A percentile compares a stretch with the other conserved stretches of the same genome.
Conservation (phyloP, 2,797 vertebrate species). For the Alosa sapidissima region DNA sequence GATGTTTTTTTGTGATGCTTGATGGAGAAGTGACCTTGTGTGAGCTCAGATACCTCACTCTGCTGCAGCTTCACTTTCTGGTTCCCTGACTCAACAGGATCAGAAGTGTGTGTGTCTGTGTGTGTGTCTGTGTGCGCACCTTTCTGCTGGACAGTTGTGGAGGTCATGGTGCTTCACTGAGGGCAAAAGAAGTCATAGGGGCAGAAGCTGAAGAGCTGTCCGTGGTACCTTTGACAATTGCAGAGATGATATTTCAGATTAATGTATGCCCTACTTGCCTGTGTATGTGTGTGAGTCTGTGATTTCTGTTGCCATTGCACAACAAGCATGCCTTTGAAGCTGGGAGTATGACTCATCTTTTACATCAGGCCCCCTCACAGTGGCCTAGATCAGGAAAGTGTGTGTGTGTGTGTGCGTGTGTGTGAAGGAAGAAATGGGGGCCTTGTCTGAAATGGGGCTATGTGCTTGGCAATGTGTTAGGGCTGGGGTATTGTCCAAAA, state of each 20-base stretch:
- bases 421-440: background rate
- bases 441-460: background rate
- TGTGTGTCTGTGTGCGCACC: background rate
- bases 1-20: too few species aligned
- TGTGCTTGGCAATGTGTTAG: background rate
- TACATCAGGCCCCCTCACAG: background rate
- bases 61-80: too few species aligned
- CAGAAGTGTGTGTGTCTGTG: background rate
- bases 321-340: constrained; percentile 17
- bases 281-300: background rate
- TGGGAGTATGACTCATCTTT: constrained; percentile 16
- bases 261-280: background rate
- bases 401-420: background rate
- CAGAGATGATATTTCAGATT: background rate
- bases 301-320: background rate
- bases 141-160: background rate
- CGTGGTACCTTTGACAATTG: background rate
- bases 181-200: background rate
- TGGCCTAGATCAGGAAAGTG: background rate
- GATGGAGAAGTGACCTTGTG: too few species aligned
- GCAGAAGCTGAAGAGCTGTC: background rate
- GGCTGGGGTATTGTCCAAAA: too few species aligned
- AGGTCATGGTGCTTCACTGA: background rate
- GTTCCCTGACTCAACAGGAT: too few species aligned
- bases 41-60: too few species aligned